These are phyloP conservation scores for Cyanoliseus patagonus DNA, from an alignment of 2,113 vertebrate genomes.

Conservation along the genomic window DNA sequence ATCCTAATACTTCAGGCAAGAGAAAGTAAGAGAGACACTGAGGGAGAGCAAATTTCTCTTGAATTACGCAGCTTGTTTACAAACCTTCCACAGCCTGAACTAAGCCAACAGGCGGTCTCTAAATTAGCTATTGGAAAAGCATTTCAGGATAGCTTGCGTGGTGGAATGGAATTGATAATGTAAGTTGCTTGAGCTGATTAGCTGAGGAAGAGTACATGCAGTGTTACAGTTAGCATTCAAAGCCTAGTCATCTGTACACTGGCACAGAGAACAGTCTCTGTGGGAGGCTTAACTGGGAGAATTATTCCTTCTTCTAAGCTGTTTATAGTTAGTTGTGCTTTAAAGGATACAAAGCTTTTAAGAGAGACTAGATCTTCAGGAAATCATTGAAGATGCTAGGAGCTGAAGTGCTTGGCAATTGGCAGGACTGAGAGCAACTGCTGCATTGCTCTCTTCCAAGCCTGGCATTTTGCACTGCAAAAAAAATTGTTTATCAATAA, in stretches of 20 bases:
- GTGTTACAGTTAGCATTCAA: conserved; percentile 64
- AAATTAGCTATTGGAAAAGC: conserved; percentile 62
- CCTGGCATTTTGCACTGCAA: not conserved
- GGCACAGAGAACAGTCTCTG: conserved; percentile 37
- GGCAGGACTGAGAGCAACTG: not conserved
- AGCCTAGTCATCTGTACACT: conserved; percentile 55
- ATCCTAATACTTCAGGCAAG: not conserved
- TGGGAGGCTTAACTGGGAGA: conserved; percentile 49
- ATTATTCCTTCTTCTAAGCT: conserved; percentile 11
- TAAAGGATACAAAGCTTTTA: conserved; percentile 17
- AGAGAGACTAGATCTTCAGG: not conserved
- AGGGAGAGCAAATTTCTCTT: conserved; percentile 27
- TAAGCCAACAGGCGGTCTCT: conserved; percentile 37
- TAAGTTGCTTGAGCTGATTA: conserved; percentile 63
- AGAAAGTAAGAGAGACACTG: not conserved
- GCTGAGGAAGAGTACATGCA: conserved; percentile 50
- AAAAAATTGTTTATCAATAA: not conserved
- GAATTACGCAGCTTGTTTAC: conserved; percentile 67
- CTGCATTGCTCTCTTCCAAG: not conserved
- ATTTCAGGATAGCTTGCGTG: conserved; percentile 44
- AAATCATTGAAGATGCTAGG: not conserved
- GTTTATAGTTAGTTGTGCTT: conserved; percentile 33
- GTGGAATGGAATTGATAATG: conserved; percentile 51
- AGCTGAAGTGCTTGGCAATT: not conserved
- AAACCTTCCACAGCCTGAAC: conserved; percentile 42